Base-by-base conservation (phyloP, 2,888 invertebrate genomes). In the Aspidapion aeneum region DNA sequence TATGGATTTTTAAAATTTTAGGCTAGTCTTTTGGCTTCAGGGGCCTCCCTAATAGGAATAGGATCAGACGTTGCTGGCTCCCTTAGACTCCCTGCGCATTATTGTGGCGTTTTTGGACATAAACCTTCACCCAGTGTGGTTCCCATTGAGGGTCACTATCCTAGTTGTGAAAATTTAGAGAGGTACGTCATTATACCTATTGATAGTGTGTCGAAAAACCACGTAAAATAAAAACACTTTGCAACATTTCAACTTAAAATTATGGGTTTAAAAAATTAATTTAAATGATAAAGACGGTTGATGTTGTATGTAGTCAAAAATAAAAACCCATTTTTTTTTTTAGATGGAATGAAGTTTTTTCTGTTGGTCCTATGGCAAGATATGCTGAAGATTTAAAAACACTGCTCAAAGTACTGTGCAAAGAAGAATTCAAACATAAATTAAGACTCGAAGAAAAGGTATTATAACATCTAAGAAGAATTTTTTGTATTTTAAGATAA, bases 61-160 rank as follows among this genome's bases (percentile, higher is more conserved):
- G 93, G 91, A 0, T 93, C 94, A 0, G 96, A 96, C 75, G 90
- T 96, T 60, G 94, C 91, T 0, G 96, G 96, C 0, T 94, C 94
- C 1, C 87, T 94, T 18, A 84, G 96, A 57, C 84, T 96, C 73
- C 96, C 96, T 0, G 88, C 93, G 1, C 90, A 92, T 85, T 95
- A 92, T 78, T 93, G 91, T 73, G 96, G 96, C 3, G 57, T 66
- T 0, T 68, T 58, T 56, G 64, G 64, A 17, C 68, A 68, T 54
- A 68, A 68, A 65, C 68, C 68, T 1, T 88, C 91, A 54, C 88
- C 90, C 1, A 85, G 85, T 69, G 83, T 85, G 2, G 81, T 90
- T 1, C 87, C 89, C 1, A 80, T 84, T 63, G 81, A 84, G 71
- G 91, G 90, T 0, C 91, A 91, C 71, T 83, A 86, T 64, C 91